Percentiles rank a stretch among this genome's conserved stretches.
Conservation (phyloP, 2,113 vertebrate species). For the Grus americana region DNA sequence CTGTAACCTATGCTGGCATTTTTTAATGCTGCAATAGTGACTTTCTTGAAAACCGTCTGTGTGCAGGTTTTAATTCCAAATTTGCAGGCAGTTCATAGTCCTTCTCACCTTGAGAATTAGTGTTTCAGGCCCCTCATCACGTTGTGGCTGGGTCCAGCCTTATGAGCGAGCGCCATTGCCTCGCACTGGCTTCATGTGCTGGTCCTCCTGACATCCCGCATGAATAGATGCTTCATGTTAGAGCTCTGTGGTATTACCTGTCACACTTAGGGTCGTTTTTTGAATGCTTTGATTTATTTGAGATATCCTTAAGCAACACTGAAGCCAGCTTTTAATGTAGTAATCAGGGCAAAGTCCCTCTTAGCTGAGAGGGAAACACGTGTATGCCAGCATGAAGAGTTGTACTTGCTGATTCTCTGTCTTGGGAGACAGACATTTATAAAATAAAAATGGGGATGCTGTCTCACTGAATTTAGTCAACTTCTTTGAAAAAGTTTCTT, state of each 20-base stretch:
- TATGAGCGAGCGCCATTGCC: not conserved
- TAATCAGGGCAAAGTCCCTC: not conserved
- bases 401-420: not conserved
- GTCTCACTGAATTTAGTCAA: not conserved
- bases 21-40: not conserved
- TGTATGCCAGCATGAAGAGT: not conserved
- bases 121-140: not conserved
- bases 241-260: not conserved
- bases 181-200: not conserved
- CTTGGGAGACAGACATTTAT: not conserved
- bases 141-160: not conserved
- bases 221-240: accelerated
- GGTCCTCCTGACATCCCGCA: accelerated
- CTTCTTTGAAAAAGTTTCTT: not conserved
- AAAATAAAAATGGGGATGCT: not conserved
- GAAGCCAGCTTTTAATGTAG: not conserved
- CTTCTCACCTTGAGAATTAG: not conserved
- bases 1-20: not conserved
- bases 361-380: not conserved
- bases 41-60: not conserved
- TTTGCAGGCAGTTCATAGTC: not conserved
- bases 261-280: not conserved
- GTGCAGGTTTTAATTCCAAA: not conserved
- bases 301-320: not conserved
- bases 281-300: not conserved